phyloP scores from a whole-genome alignment of 2,113 vertebrate genomes.

The Ascaphus truei region DNA sequence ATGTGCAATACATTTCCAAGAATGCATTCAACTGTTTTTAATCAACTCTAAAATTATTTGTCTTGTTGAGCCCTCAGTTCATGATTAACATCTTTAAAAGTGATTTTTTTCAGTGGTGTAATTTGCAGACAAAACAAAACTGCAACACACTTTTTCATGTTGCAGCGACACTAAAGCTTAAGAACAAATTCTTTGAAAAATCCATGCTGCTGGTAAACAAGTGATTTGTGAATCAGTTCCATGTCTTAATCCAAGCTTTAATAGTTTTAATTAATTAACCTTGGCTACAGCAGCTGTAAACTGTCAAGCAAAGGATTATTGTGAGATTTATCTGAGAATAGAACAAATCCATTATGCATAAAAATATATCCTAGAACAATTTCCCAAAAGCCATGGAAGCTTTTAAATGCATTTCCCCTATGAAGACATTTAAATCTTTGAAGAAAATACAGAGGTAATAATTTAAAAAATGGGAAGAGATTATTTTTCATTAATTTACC shows the following conservation, averaged over 20 bases:
- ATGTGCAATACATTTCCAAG: too few species aligned
- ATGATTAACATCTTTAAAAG: not conserved
- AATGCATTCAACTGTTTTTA: too few species aligned
- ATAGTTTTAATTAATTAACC: conserved; percentile 69
- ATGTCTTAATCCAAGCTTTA: conserved; percentile 62
- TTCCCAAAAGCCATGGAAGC: conserved; percentile 44
- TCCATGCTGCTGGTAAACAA: conserved; percentile 45
- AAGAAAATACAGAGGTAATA: conserved; percentile 35
- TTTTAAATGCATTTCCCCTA: conserved; percentile 48
- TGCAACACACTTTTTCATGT: not conserved
- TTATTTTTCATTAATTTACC: conserved; percentile 21
- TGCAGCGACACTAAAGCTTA: conserved; percentile 13
- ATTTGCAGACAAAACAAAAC: not conserved
- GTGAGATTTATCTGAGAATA: conserved; percentile 48
- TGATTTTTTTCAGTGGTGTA: not conserved
- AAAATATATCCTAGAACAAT: conserved; percentile 45
- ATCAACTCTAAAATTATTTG: too few species aligned
- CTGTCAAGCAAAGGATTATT: conserved; percentile 53
- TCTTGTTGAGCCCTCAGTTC: too few species aligned
- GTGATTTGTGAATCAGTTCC: conserved; percentile 53
- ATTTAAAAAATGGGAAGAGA: conserved; percentile 16
- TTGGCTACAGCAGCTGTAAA: conserved; percentile 48
- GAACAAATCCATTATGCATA: conserved; percentile 55
- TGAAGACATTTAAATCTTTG: conserved; percentile 46
- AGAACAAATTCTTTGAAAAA: conserved; percentile 43